Conservation (phyloP, 1,140 invertebrate genomes). For the Sarcophaga bullata region DNA sequence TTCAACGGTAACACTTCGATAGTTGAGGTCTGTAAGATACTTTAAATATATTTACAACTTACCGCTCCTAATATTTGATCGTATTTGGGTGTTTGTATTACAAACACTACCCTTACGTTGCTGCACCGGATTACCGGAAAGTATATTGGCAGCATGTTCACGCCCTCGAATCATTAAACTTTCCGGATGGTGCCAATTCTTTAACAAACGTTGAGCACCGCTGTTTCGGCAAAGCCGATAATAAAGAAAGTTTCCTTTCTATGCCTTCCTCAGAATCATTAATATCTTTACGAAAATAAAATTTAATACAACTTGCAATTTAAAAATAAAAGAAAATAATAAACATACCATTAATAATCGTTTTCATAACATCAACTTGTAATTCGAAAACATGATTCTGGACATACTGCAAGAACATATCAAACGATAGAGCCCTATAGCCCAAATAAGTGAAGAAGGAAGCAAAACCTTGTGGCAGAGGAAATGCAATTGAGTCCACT, state of each 20-base stretch:
- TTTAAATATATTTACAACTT: not conserved
- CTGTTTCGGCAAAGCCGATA: slow-evolving; percentile 78
- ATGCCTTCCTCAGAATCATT: slow-evolving; percentile 74
- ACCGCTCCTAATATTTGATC: slow-evolving; percentile 49
- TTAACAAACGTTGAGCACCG: slow-evolving; percentile 80
- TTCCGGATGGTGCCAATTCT: slow-evolving; percentile 81
- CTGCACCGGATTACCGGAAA: slow-evolving; percentile 70
- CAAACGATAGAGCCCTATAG: slow-evolving; percentile 78
- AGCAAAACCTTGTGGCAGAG: slow-evolving; percentile 84
- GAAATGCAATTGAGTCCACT: slow-evolving; percentile 82
- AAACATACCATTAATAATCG: slow-evolving; percentile 77
- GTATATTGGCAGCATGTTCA: slow-evolving; percentile 81
- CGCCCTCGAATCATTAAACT: slow-evolving; percentile 80
- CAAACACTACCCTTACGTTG: slow-evolving; percentile 48
- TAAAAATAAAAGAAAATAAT: not conserved
- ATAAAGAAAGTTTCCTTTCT: slow-evolving; percentile 76
- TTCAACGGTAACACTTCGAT: not conserved
- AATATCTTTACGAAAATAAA: slow-evolving; percentile 70
- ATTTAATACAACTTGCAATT: not conserved
- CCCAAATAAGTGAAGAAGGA: slow-evolving; percentile 88
- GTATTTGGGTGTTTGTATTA: slow-evolving; percentile 47
- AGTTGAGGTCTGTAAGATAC: too few relatives aligned
- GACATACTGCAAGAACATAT: slow-evolving; percentile 82
- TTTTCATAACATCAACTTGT: slow-evolving; percentile 87
- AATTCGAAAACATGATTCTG: slow-evolving; percentile 83